phyloP scores from a whole-genome alignment of 2,113 vertebrate species.

The Fregata magnificens region DNA sequence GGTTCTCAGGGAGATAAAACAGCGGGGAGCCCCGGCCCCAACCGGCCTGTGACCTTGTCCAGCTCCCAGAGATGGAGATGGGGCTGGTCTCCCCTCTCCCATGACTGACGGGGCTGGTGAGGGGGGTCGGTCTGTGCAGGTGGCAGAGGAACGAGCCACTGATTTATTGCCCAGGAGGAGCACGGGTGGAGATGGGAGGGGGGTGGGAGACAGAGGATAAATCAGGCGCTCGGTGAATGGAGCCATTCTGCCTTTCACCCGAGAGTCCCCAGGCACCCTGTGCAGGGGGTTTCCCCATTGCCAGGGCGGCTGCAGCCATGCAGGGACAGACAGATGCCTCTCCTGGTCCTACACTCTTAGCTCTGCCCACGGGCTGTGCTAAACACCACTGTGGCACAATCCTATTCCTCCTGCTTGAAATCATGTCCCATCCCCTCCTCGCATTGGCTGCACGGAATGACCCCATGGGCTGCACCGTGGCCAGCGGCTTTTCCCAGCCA shows the following conservation, averaged over 20 bases:
- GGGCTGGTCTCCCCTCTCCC: neutral
- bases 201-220: neutral
- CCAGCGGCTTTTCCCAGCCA: neutral
- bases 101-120: neutral
- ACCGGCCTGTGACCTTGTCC: constrained; percentile 50
- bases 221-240: neutral
- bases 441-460: fast-evolving
- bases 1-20: constrained; percentile 77
- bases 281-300: neutral
- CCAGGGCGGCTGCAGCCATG: fast-evolving
- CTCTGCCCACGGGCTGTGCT: neutral
- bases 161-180: constrained; percentile 26
- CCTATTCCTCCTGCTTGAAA: neutral
- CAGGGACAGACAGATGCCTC: neutral
- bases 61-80: neutral
- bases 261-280: neutral
- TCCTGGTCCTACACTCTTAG: neutral
- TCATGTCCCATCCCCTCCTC: neutral
- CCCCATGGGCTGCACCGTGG: fast-evolving
- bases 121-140: neutral
- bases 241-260: neutral
- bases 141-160: constrained; percentile 1
- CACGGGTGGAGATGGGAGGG: neutral
- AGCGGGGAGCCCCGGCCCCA: constrained; percentile 5
- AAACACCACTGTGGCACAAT: fast-evolving